Conservation (phyloP, 1,140 invertebrate species). For the Melanaphis sacchari region DNA sequence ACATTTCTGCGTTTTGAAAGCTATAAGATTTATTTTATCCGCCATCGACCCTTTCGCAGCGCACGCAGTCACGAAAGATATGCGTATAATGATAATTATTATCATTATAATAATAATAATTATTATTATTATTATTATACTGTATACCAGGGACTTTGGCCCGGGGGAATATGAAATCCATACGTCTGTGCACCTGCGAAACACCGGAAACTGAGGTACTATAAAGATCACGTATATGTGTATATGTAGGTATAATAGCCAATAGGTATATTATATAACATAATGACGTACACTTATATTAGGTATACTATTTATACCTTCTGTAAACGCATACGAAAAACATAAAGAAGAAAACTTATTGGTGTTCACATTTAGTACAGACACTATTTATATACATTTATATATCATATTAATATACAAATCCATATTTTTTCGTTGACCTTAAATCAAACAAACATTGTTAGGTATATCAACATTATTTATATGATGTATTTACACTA, state of each 20-base stretch:
- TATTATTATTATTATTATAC: background rate
- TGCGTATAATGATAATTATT: background rate
- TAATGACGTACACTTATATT: background rate
- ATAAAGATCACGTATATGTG: background rate
- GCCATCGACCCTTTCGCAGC: slow-evolving; percentile 28
- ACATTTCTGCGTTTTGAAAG: background rate
- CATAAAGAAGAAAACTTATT: background rate
- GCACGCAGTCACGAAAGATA: background rate
- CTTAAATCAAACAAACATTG: no score
- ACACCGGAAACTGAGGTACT: background rate
- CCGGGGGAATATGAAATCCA: slow-evolving; percentile 23
- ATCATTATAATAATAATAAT: background rate
- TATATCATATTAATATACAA: no score
- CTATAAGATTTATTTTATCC: slow-evolving; percentile 23
- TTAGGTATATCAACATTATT: no score
- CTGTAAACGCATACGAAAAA: background rate
- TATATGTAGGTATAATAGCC: background rate
- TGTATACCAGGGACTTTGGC: background rate
- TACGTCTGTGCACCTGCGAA: slow-evolving; percentile 4
- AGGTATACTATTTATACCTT: background rate
- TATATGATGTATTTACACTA: no score
- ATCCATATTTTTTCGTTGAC: no score
- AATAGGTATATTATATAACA: background rate
- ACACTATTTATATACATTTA: no score
- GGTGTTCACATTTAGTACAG: background rate